Conservation (phyloP, 2,797 vertebrate genomes). For the Premnoplex brunnescens region DNA sequence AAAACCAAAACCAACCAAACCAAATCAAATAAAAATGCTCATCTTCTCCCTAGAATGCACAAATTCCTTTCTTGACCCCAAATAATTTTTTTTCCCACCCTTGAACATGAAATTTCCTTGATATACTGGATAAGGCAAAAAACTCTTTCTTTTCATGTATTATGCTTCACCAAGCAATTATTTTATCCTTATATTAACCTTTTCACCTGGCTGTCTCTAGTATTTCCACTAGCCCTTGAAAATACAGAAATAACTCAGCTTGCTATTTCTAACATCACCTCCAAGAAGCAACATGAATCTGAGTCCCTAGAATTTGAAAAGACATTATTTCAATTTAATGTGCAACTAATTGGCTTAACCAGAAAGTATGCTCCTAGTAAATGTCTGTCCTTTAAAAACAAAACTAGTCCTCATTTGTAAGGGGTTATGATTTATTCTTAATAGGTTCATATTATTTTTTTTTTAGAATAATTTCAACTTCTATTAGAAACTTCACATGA, state of each 20-base stretch:
- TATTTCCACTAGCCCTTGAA: neutral
- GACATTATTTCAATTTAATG: neutral
- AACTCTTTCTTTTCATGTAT: neutral
- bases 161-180: neutral
- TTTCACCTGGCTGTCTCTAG: neutral
- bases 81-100: neutral
- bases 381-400: neutral
- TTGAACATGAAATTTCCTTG: neutral
- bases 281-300: neutral
- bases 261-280: neutral
- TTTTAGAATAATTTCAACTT: neutral
- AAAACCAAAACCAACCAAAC: too few species aligned
- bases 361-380: neutral
- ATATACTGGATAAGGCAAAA: neutral
- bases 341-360: neutral
- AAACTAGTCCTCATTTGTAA: neutral
- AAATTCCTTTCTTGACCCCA: neutral
- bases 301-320: neutral
- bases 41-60: neutral
- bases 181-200: slow-evolving; percentile 18
- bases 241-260: neutral
- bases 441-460: neutral
- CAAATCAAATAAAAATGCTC: neutral
- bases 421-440: neutral
- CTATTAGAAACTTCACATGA: neutral